Base-by-base conservation (phyloP, 2,113 vertebrate genomes). In the Strix uralensis region DNA sequence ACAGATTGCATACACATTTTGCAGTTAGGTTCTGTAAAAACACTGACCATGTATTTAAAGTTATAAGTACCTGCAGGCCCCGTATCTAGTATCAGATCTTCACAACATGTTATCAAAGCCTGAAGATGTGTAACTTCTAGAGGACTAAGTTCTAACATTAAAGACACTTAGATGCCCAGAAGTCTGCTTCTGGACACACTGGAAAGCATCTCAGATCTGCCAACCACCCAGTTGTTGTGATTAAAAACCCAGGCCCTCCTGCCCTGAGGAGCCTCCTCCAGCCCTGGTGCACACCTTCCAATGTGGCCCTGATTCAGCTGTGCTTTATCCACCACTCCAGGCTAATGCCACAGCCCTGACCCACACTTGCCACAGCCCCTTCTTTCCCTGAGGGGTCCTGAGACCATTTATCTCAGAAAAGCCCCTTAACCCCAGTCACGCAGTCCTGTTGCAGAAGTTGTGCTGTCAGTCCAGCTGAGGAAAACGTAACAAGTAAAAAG, bases 31-130 rank as follows among this genome's bases (percentile, higher is more conserved):
- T 36, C 73, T 51, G 23, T 67, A 49, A 57, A 58, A 75, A 44
- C 4, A 0, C 30, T 26, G 40, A 40, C 13, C 1, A 2, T 1
- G 7, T 34, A 72, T 70, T 44, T 27, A 21, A 32, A 73, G 19
- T 10, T 1, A 0, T 7, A 55, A 82, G 32, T 9, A 55, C 36
- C 38, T 63, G 42, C 61, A 92, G 51, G 27, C 12, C 25, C 38
- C 10, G 1, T 6, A 46, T 21, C 4, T n/a, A 47, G 21, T 46
- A 61, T 9, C 27, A 32, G n/a, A 75, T 29, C 47, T 63, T 44
- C n/a, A 71, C 23, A 86, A 71, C 58, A 18, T 0, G 11, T 29
- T n/a, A 66, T 30, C 65, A 51, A 69, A 78, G 71, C 42, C 77
- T 71, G 30, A 10, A 51, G 40, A 67, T 21, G 23, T 6, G 4